Evolutionary conservation across 2,797 vertebrate genomes (phyloP), one percentile per base, ranked within the genome.

Genomic region (Rhyacichthys aspro): DNA sequence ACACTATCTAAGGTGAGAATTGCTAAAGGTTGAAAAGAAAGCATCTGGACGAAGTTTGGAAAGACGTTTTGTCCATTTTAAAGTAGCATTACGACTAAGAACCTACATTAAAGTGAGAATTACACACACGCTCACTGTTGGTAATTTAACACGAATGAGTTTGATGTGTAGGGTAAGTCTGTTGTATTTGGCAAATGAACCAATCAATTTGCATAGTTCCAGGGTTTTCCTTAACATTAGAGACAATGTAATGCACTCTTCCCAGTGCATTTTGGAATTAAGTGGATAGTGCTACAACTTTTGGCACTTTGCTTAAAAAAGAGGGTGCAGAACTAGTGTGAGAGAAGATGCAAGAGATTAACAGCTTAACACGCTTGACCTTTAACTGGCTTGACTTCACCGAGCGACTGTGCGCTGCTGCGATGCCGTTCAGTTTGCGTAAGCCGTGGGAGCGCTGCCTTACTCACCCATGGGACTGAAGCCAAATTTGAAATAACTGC

Each of bases 331-430:
- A 2, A 10, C 8, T n/a, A 15, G 15, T 1, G 0, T 3, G 6
- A 37, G 43, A 14, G 17, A 9, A 37, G 43, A 62, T 41, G 66
- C 60, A 70, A 41, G 53, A 1, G 59, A 63, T 77, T 68, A 75
- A 17, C 2, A 1, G 16, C 46, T 7, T 74, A 66, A 75, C 61
- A 1, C 2, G 43, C 48, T 71, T 74, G 50, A 38, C 19, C 4
- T 23, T 7, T 43, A 2, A 9, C 5, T 17, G 11, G 18, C 14
- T 37, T 17, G 9, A 14, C 9, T 3, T 11, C 38, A 32, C n/a
- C 16, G 45, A 1, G 23, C 3, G n/a, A 36, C 28, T 37, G 49
- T 5, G 1, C 23, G 23, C 23, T 28, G 4, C 23, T 28, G 23
- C 23, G 7, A 28, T 28, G 7, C 23, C 23, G 0, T 8, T 67